Percentiles rank a stretch among this genome's conserved stretches.
Evolutionary conservation across 2,113 vertebrate genomes (phyloP).

Genomic region (Bos taurus): DNA sequence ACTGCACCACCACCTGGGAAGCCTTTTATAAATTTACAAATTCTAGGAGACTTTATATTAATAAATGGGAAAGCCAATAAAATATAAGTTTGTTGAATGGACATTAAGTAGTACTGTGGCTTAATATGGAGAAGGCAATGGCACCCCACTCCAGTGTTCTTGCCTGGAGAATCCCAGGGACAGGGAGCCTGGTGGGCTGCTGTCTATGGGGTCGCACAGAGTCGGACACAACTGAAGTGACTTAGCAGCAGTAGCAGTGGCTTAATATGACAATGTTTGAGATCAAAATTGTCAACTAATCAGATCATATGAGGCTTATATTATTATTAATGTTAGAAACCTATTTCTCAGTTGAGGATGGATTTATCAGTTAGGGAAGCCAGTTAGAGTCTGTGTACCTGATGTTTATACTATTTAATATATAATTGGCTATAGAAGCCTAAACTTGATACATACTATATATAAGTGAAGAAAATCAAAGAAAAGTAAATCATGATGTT

Average conservation of each 20-base stretch:
- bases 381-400: background rate
- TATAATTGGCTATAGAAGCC: background rate
- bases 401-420: background rate
- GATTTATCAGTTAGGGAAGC: background rate
- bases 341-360: background rate
- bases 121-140: background rate
- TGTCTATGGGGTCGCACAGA: too few relatives aligned
- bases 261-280: constrained; percentile 3
- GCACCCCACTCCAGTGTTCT: too few relatives aligned
- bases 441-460: background rate
- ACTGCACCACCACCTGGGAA: background rate
- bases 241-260: background rate
- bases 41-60: background rate
- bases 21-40: background rate
- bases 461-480: background rate
- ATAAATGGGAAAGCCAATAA: background rate
- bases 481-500: background rate
- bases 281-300: constrained; percentile 4
- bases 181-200: too few relatives aligned
- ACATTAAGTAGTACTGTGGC: background rate
- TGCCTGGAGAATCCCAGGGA: too few relatives aligned
- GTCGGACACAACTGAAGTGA: too few relatives aligned
- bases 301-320: background rate
- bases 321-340: background rate
- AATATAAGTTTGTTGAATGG: background rate